These are phyloP conservation scores for Melanerpes aurifrons DNA, from an alignment of 2,113 vertebrate species.

Conservation along the genomic window DNA sequence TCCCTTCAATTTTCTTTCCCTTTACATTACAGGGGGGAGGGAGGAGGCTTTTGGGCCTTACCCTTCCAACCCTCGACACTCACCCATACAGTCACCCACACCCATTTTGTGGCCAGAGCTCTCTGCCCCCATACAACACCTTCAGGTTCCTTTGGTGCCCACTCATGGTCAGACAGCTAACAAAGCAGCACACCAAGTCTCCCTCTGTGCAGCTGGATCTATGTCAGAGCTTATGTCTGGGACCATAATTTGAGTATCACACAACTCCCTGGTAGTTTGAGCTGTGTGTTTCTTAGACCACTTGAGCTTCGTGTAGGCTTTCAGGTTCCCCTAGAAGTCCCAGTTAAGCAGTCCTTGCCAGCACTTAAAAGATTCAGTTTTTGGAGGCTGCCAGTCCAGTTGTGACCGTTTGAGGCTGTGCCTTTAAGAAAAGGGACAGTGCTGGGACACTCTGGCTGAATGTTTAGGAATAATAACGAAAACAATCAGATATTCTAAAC, in stretches of 20 bases:
- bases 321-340: no score
- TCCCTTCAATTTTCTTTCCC: no score
- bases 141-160: background rate
- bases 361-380: background rate
- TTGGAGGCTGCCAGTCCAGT: background rate
- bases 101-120: background rate
- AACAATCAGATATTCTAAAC: no score
- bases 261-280: fast-evolving
- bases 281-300: background rate
- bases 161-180: background rate
- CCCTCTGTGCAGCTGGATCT: fast-evolving
- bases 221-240: fast-evolving
- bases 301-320: fast-evolving
- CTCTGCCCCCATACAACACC: background rate
- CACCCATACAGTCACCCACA: fast-evolving
- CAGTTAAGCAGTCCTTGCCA: background rate
- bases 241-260: fast-evolving
- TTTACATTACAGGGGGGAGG: no score
- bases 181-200: fast-evolving
- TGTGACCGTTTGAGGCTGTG: no score
- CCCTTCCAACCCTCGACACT: no score
- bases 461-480: no score
- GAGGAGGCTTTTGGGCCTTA: no score
- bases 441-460: no score
- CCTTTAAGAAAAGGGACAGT: no score